Base-by-base conservation (phyloP, 1,140 invertebrate species). In the Aphaenogaster rudis region DNA sequence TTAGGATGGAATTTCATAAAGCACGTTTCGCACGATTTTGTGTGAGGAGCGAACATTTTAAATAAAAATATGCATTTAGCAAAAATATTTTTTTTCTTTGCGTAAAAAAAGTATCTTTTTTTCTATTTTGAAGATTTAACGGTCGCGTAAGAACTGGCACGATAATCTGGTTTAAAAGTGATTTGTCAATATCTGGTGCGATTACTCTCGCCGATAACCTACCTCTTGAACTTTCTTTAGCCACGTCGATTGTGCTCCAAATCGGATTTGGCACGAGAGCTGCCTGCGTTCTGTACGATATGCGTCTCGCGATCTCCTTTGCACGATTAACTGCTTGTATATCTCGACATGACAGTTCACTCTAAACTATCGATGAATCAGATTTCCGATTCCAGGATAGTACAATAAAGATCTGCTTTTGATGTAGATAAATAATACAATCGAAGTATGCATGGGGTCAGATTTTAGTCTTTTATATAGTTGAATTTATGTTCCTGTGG, bases 191-290 rank as follows among this genome's bases (percentile, higher is more conserved):
- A 59, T 88, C 66, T 67, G 54, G 54, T 61, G n/a, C 39, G 79
- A 84, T 88, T 63, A 80, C 88, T 78, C 57, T 88, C 57, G 9
- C 11, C 28, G 61, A 57, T 45, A 48, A 63, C 54, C 15, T 28
- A 39, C 4, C n/a, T 66, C 48, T 48, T 33, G 57, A 61, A 64
- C 57, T 54, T 89, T 89, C 33, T 48, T 72, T 59, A 57, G 48
- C 39, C 66, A 50, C 17, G 88, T 87, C 21, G 36, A 86, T 82
- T 76, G 80, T 72, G n/a, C 69, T 76, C 42, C 28, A 86, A 81
- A 90, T 89, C 69, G 54, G 33, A 76, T 89, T 89, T 89, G 77
- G 52, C 74, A 74, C 45, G 28, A 48, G 48, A 66, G 72, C 74
- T 69, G 66, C 81, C 88, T 88, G 76, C 77, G n/a, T 86, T 59